Evolutionary conservation across 2,888 invertebrate species (phyloP).

Genomic region (Drosophila nigricruria): DNA sequence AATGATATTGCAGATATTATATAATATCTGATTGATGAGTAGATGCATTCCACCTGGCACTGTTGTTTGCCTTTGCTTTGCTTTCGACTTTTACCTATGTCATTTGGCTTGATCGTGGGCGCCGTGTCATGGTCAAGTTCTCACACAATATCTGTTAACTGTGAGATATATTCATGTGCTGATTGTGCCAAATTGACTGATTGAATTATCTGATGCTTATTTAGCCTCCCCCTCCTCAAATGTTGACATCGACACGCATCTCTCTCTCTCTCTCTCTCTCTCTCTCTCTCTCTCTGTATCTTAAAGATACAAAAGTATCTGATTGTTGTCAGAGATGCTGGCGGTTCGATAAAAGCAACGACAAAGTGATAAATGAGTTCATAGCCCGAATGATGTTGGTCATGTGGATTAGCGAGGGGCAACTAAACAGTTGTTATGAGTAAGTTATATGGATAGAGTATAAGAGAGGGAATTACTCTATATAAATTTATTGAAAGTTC

Average conservation of each 20-base stretch:
- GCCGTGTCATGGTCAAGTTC: conserved; percentile 29
- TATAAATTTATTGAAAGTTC: background rate
- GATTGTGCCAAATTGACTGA: conserved; percentile 23
- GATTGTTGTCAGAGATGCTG: conserved; percentile 19
- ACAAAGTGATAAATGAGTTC: conserved; percentile 43
- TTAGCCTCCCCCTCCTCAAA: background rate
- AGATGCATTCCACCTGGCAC: conserved; percentile 16
- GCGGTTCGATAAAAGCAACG: conserved; percentile 29
- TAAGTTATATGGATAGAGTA: background rate
- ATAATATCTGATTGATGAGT: conserved; percentile 16
- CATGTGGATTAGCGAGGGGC: conserved; percentile 30
- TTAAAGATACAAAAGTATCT: conserved; percentile 29
- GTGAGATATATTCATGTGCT: background rate
- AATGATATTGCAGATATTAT: conserved; percentile 28
- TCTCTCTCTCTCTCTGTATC: background rate
- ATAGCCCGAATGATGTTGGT: conserved; percentile 7
- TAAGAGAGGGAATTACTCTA: no score
- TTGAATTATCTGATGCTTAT: conserved; percentile 15
- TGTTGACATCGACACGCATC: conserved; percentile 22
- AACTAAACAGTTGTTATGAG: background rate
- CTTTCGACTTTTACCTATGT: background rate
- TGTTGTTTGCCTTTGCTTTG: background rate
- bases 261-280: background rate
- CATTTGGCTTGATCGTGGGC: conserved; percentile 14
- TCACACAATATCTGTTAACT: conserved; percentile 19